Percentiles rank a stretch among this genome's conserved stretches.
phyloP scores from a whole-genome alignment of 2,888 invertebrate species.

The Dicranocentrus wangi region DNA sequence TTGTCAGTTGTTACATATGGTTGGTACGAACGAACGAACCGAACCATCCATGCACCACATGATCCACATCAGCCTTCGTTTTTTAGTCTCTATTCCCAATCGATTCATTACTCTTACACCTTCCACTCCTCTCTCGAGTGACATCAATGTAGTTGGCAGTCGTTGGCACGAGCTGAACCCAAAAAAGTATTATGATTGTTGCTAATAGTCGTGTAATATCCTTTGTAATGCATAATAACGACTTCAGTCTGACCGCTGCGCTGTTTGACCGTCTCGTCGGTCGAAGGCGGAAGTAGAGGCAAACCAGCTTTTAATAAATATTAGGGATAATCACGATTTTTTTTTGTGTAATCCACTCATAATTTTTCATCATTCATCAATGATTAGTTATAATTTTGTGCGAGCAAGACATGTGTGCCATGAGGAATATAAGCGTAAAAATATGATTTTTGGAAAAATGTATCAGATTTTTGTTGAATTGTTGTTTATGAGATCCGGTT shows the following conservation, averaged over 20 bases:
- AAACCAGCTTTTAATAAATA: not conserved
- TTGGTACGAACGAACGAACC: too few species aligned
- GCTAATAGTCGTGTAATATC: not conserved
- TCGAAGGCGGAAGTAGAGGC: constrained; percentile 32
- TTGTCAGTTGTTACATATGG: too few species aligned
- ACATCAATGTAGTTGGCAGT: constrained; percentile 5
- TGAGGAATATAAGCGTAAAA: too few species aligned
- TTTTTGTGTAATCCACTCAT: not conserved
- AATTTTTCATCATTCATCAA: not conserved
- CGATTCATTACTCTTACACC: too few species aligned
- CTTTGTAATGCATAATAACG: constrained; percentile 23
- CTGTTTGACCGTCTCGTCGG: not conserved
- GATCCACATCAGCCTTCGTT: too few species aligned
- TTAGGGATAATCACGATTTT: not conserved
- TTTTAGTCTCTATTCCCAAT: too few species aligned
- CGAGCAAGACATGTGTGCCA: too few species aligned
- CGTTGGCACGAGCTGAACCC: constrained; percentile 19
- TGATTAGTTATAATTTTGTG: too few species aligned
- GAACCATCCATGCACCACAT: too few species aligned
- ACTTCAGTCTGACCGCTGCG: not conserved
- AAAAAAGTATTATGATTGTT: not conserved
- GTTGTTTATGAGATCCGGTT: constrained; percentile 5
- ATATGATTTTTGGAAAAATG: not conserved
- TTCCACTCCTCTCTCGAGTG: too few species aligned
- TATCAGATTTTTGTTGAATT: constrained; percentile 3